These are phyloP conservation scores for Epizoanthus illoricatus DNA, from an alignment of 92 coral and sea anemone species.

Conservation along the genomic window DNA sequence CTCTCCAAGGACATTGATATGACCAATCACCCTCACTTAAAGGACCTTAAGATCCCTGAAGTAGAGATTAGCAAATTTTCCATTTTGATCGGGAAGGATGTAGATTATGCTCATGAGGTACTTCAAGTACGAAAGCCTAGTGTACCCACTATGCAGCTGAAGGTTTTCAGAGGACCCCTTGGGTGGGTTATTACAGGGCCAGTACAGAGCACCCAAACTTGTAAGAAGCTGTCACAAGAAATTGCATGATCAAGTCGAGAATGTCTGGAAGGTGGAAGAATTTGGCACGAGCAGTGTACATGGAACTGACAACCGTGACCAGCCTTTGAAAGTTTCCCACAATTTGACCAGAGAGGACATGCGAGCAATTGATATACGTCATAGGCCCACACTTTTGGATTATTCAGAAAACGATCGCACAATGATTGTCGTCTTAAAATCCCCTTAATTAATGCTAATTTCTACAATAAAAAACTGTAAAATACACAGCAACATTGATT, in stretches of 20 bases:
- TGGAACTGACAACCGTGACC: too few relatives aligned
- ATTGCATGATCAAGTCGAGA: constrained; percentile 43
- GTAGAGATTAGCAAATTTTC: constrained; percentile 49
- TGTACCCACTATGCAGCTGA: constrained; percentile 23
- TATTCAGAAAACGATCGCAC: too few relatives aligned
- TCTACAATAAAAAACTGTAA: too few relatives aligned
- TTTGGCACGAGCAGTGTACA: constrained; percentile 10
- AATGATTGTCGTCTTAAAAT: too few relatives aligned
- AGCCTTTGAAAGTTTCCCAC: neutral
- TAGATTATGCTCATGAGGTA: constrained; percentile 55
- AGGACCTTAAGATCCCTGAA: constrained; percentile 40
- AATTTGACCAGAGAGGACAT: constrained; percentile 49
- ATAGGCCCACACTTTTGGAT: too few relatives aligned
- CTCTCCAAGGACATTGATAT: constrained; percentile 46
- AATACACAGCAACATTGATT: too few relatives aligned
- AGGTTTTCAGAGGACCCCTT: constrained; percentile 50
- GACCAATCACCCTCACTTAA: constrained; percentile 43
- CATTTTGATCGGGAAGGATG: constrained; percentile 60
- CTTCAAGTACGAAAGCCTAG: constrained; percentile 44
- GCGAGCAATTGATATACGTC: constrained; percentile 47
- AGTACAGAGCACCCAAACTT: neutral
- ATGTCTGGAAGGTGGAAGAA: constrained; percentile 34
- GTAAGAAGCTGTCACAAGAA: constrained; percentile 39
- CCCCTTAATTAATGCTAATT: too few relatives aligned
- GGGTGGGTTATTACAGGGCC: constrained; percentile 58